phyloP scores from a whole-genome alignment of 2,797 vertebrate species.

The Anolis apletophallus region DNA sequence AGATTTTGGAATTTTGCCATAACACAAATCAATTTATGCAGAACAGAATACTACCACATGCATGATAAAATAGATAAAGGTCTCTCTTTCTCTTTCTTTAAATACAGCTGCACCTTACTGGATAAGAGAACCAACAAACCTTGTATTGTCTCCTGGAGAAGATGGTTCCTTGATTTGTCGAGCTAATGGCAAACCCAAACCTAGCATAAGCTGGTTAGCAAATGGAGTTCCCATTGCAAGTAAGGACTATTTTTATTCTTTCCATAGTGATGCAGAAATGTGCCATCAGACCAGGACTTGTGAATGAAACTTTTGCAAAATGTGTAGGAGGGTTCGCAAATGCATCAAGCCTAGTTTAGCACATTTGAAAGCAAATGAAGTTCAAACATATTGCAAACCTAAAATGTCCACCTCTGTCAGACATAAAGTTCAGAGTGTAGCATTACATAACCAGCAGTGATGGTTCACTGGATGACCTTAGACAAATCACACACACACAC shows the following conservation, averaged over 20 bases:
- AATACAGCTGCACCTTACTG: conserved; percentile 93
- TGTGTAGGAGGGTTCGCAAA: background rate
- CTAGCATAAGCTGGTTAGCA: conserved; percentile 88
- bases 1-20: background rate
- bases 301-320: background rate
- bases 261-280: background rate
- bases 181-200: conserved; percentile 93
- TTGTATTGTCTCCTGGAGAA: conserved; percentile 92
- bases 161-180: conserved; percentile 88
- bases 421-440: background rate
- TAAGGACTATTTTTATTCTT: conserved; percentile 74
- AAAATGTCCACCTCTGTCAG: background rate
- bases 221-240: conserved; percentile 93
- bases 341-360: background rate
- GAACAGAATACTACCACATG: background rate
- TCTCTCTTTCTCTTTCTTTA: conserved; percentile 44
- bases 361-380: background rate
- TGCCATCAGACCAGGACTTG: background rate
- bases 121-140: conserved; percentile 90
- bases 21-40: background rate
- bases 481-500: no score
- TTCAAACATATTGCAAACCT: background rate
- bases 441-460: background rate
- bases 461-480: no score
- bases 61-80: background rate